phyloP scores from a whole-genome alignment of 2,113 vertebrate species.

The Psettodes erumei region DNA sequence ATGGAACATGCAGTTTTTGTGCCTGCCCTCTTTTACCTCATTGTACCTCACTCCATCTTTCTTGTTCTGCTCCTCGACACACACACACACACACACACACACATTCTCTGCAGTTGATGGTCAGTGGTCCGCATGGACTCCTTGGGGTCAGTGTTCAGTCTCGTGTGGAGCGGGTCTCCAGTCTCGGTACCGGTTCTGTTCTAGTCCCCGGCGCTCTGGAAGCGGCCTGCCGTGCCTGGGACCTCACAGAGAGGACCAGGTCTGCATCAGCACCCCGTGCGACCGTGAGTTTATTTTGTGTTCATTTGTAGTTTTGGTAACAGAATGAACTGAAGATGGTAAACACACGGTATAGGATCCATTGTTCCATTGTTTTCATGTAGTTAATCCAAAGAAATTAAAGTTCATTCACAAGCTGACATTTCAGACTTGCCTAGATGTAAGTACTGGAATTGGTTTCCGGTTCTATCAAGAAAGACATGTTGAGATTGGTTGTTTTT shows the following conservation, averaged over 20 bases:
- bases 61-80: neutral
- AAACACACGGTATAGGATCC: neutral
- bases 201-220: constrained; percentile 69
- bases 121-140: constrained; percentile 88
- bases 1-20: neutral
- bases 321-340: too few relatives aligned
- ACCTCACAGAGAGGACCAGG: constrained; percentile 77
- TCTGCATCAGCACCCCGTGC: constrained; percentile 79
- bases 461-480: neutral
- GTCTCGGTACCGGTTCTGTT: constrained; percentile 87
- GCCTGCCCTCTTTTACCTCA: neutral
- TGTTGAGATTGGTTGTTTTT: neutral
- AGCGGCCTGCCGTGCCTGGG: constrained; percentile 72
- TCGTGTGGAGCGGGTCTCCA: constrained; percentile 84
- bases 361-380: too few relatives aligned
- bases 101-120: constrained; percentile 74
- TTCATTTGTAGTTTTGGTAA: neutral
- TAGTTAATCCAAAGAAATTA: too few relatives aligned
- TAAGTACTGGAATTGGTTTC: neutral
- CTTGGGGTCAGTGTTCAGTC: constrained; percentile 87
- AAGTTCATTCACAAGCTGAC: too few relatives aligned
- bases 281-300: constrained; percentile 72
- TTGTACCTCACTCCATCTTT: neutral
- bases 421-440: neutral
- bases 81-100: neutral